phyloP scores from a whole-genome alignment of 1,140 invertebrate species.

The Anoplolepis gracilipes region DNA sequence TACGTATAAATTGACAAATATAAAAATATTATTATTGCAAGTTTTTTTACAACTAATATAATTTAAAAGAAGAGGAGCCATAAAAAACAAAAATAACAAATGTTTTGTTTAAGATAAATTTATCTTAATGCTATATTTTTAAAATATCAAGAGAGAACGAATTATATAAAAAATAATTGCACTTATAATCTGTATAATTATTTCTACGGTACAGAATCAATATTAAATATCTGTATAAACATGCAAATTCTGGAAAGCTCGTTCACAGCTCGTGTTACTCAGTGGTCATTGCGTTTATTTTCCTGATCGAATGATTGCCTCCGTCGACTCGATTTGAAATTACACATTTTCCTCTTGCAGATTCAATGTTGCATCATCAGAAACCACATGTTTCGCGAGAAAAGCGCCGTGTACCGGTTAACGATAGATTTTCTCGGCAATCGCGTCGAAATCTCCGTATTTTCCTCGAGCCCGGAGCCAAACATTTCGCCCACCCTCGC shows the following conservation, averaged over 20 bases:
- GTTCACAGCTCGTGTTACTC: background rate
- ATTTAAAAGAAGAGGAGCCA: background rate
- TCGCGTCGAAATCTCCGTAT: slow-evolving; percentile 9
- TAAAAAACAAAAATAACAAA: background rate
- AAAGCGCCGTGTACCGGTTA: slow-evolving; percentile 7
- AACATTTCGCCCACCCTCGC: slow-evolving; percentile 18
- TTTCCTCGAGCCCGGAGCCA: background rate
- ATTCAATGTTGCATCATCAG: slow-evolving; percentile 8
- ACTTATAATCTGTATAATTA: background rate
- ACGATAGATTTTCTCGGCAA: background rate
- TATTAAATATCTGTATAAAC: background rate
- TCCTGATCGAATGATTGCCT: slow-evolving; percentile 14
- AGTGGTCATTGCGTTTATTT: slow-evolving; percentile 35
- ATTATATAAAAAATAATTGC: background rate
- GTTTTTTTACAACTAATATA: slow-evolving; percentile 10
- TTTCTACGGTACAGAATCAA: background rate
- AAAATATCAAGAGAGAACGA: background rate
- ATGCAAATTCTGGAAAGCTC: background rate
- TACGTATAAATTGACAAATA: background rate
- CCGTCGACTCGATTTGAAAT: slow-evolving; percentile 42
- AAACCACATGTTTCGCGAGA: slow-evolving; percentile 24
- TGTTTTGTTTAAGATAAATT: no score
- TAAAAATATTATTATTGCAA: background rate
- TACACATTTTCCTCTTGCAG: slow-evolving; percentile 17
- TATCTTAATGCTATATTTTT: background rate